Evolutionary conservation across 1,140 invertebrate genomes (phyloP).

Genomic region (Leucophenga varia): DNA sequence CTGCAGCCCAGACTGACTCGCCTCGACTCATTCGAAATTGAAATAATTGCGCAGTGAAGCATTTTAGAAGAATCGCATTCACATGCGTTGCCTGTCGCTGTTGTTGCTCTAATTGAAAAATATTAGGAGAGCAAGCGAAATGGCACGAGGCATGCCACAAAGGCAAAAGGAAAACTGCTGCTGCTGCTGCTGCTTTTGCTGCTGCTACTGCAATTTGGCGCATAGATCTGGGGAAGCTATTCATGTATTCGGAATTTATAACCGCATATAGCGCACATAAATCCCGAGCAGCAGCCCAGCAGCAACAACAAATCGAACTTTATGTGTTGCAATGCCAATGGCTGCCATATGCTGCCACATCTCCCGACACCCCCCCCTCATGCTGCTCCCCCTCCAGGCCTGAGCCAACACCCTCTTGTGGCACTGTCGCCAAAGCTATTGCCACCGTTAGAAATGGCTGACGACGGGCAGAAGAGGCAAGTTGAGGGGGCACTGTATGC

Average conservation of each 20-base stretch:
- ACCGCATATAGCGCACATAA: slow-evolving; percentile 43
- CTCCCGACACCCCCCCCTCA: slow-evolving; percentile 15
- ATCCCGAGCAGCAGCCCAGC: slow-evolving; percentile 24
- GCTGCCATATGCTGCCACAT: slow-evolving; percentile 20
- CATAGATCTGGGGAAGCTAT: slow-evolving; percentile 46
- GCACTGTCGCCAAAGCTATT: slow-evolving; percentile 47
- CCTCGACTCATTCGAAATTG: slow-evolving; percentile 40
- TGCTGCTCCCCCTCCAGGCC: slow-evolving; percentile 8
- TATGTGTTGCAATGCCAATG: background rate
- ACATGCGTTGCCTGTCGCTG: too few relatives aligned
- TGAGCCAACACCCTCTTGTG: slow-evolving; percentile 2
- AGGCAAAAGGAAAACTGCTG: slow-evolving; percentile 37
- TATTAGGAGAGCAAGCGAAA: slow-evolving; percentile 29
- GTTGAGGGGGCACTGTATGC: slow-evolving; percentile 12
- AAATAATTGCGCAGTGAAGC: slow-evolving; percentile 55
- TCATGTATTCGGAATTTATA: slow-evolving; percentile 54
- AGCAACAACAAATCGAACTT: slow-evolving; percentile 9
- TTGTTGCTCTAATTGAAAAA: slow-evolving; percentile 24
- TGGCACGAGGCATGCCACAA: slow-evolving; percentile 14
- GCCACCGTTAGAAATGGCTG: slow-evolving; percentile 46
- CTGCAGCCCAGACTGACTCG: slow-evolving; percentile 6
- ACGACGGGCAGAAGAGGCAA: slow-evolving; percentile 9
- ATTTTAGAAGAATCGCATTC: slow-evolving; percentile 55
- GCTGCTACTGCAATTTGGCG: slow-evolving; percentile 42
- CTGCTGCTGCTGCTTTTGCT: slow-evolving; percentile 12